Evolutionary conservation across 2,888 invertebrate genomes (phyloP).

Genomic region (Palloptera scutellata): DNA sequence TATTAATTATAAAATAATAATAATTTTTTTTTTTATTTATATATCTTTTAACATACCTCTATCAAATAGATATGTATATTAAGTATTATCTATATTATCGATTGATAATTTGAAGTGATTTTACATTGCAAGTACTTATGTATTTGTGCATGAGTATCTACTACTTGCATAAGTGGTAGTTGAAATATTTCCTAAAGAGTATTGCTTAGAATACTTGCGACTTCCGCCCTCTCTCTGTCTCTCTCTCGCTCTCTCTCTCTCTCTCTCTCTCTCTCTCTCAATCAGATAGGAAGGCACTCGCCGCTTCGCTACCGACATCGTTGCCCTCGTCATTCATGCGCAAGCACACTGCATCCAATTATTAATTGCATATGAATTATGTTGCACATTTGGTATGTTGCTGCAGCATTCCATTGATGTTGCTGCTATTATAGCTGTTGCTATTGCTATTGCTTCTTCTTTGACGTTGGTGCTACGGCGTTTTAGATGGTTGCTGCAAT

Average conservation of each 20-base stretch:
- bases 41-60: too few species aligned
- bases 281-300: neutral
- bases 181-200: too few species aligned
- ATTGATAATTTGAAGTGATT: neutral
- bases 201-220: too few species aligned
- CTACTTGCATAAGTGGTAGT: too few species aligned
- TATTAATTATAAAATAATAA: too few species aligned
- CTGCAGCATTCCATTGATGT: constrained; percentile 29
- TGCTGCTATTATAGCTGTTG: too few species aligned
- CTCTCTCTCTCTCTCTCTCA: too few species aligned
- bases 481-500: constrained; percentile 16
- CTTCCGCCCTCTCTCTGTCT: too few species aligned
- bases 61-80: too few species aligned
- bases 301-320: neutral
- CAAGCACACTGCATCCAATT: constrained; percentile 46
- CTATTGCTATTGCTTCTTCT: constrained; percentile 2
- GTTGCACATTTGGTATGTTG: constrained; percentile 32
- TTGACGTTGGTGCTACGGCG: constrained; percentile 27
- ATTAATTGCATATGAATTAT: constrained; percentile 59
- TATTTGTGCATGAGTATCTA: neutral
- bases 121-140: neutral
- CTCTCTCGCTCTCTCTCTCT: too few species aligned
- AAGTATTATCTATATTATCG: too few species aligned
- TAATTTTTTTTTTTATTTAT: too few species aligned
- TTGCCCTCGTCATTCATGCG: constrained; percentile 4